Percentiles rank a stretch among this genome's conserved stretches.
Conservation (phyloP, 2,888 invertebrate genomes). For the Xylophagus ater region DNA sequence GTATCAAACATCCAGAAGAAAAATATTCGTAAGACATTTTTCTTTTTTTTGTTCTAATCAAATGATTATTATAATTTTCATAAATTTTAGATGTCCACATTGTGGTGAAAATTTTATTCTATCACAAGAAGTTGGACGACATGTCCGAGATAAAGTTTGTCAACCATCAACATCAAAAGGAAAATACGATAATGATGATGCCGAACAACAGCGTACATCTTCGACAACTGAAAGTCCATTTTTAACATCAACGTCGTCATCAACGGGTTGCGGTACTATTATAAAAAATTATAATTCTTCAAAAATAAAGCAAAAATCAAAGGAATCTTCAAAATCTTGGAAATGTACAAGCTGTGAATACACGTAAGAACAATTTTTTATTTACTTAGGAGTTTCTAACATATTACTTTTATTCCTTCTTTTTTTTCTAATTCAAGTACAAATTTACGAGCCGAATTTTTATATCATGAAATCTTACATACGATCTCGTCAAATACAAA, state of each 20-base stretch:
- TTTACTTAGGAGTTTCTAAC: too few species aligned
- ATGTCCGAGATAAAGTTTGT: slow-evolving; percentile 52
- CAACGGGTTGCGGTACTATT: too few species aligned
- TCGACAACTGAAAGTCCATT: slow-evolving; percentile 22
- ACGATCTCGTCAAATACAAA: slow-evolving; percentile 24
- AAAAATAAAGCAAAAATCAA: too few species aligned
- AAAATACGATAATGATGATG: neutral
- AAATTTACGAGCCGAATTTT: slow-evolving; percentile 55
- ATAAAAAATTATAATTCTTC: too few species aligned
- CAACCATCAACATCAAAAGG: slow-evolving; percentile 25
- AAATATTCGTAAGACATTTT: slow-evolving; percentile 46
- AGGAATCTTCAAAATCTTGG: slow-evolving; percentile 22
- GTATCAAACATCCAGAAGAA: slow-evolving; percentile 48
- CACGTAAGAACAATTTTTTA: slow-evolving; percentile 15
- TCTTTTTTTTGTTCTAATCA: neutral
- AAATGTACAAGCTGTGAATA: slow-evolving; percentile 28
- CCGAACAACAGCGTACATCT: neutral
- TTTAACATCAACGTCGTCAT: slow-evolving; percentile 35
- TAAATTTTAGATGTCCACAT: slow-evolving; percentile 48
- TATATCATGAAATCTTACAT: slow-evolving; percentile 63
- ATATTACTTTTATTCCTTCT: neutral
- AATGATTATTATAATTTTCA: slow-evolving; percentile 22
- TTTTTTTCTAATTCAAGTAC: slow-evolving; percentile 30
- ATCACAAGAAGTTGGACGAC: slow-evolving; percentile 63
- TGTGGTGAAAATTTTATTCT: slow-evolving; percentile 60